Conservation (phyloP, 2,797 vertebrate species). For the Bradypodion pumilum region DNA sequence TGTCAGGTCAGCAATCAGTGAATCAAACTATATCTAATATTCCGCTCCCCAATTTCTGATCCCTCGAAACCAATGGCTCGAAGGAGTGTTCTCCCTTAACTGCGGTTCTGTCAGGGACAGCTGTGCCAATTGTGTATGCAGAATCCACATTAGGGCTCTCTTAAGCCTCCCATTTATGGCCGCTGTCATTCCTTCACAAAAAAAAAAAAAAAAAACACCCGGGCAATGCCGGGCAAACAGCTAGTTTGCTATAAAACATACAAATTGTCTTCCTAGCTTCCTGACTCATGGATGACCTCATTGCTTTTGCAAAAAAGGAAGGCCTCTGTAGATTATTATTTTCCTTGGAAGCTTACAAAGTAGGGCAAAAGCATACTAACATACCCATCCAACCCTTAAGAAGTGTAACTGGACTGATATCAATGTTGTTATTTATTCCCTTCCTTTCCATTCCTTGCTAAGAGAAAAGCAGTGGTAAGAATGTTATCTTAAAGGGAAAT, state of each 20-base stretch:
- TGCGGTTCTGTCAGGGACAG: too few relatives aligned
- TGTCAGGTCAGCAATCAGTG: too few relatives aligned
- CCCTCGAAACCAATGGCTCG: too few relatives aligned
- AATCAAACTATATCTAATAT: too few relatives aligned
- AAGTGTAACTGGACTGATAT: fast-evolving
- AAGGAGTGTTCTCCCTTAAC: too few relatives aligned
- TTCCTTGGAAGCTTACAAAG: background rate
- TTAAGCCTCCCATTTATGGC: too few relatives aligned
- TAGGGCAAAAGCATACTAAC: background rate
- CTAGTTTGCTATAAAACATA: background rate
- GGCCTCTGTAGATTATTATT: background rate
- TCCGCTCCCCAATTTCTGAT: too few relatives aligned
- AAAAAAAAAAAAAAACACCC: too few relatives aligned
- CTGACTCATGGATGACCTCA: fast-evolving
- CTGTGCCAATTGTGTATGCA: too few relatives aligned
- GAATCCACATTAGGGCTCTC: too few relatives aligned
- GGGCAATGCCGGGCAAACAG: too few relatives aligned
- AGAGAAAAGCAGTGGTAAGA: fast-evolving
- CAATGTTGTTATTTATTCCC: background rate
- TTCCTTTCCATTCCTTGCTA: background rate
- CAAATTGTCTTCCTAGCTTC: background rate
- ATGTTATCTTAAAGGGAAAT: background rate
- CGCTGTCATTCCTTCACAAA: too few relatives aligned
- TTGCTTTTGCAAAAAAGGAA: background rate
- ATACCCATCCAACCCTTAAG: fast-evolving